Percentiles rank a stretch among this genome's conserved stretches.
These are phyloP conservation scores for Eupithecia insigniata DNA, from an alignment of 2,888 invertebrate species.

Conservation along the genomic window DNA sequence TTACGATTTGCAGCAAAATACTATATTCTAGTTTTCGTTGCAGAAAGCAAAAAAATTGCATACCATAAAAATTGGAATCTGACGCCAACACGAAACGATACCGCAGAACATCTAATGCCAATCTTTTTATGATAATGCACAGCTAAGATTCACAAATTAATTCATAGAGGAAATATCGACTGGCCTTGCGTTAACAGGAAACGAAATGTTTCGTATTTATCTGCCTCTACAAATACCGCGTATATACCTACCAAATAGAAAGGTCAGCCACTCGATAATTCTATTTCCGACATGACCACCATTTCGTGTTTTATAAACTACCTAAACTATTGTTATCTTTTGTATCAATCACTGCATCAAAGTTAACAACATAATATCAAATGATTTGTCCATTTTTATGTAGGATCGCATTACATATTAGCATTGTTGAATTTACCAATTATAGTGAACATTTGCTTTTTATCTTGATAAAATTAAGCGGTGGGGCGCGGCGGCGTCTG, in stretches of 20 bases:
- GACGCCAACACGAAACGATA: too few species aligned
- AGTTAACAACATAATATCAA: not conserved
- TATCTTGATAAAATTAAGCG: too few species aligned
- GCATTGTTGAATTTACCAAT: not conserved
- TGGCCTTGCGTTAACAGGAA: slow-evolving; percentile 63
- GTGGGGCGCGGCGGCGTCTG: not conserved
- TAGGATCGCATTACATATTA: too few species aligned
- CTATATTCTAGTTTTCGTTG: too few species aligned
- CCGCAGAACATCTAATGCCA: not conserved
- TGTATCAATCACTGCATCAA: not conserved
- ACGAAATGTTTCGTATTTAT: slow-evolving; percentile 56
- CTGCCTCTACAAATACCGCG: slow-evolving; percentile 46
- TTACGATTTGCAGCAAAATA: too few species aligned
- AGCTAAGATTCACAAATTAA: slow-evolving; percentile 46
- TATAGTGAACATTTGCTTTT: not conserved
- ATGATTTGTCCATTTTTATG: not conserved
- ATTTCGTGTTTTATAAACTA: slow-evolving; percentile 25
- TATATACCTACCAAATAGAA: slow-evolving; percentile 59
- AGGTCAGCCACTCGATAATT: slow-evolving; percentile 59
- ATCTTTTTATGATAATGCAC: slow-evolving; percentile 17
- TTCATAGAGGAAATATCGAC: slow-evolving; percentile 57
- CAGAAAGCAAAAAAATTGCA: too few species aligned
- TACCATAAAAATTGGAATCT: too few species aligned
- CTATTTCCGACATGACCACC: slow-evolving; percentile 57
- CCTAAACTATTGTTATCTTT: slow-evolving; percentile 14